Percentiles rank a stretch among this genome's conserved stretches.
phyloP scores from a whole-genome alignment of 1,140 invertebrate species.

The Phymorhynchus buccinoides region DNA sequence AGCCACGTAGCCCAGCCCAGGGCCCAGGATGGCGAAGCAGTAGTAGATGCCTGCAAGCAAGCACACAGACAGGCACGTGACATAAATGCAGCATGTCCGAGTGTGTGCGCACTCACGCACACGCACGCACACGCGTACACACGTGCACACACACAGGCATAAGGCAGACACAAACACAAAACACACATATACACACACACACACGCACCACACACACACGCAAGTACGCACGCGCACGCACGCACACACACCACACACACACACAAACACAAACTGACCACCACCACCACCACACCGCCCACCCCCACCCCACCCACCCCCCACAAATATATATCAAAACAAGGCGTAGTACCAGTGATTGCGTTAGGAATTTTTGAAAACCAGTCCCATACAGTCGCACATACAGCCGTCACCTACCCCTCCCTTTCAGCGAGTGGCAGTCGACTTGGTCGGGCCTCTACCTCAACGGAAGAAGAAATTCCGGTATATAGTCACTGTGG shows the following conservation, averaged over 20 bases:
- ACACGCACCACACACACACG: background rate
- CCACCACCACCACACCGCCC: too few species aligned
- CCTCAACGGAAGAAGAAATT: too few species aligned
- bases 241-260: background rate
- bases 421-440: too few species aligned
- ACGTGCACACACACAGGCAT: background rate
- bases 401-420: too few species aligned
- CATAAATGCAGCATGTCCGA: too few species aligned
- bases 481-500: too few species aligned
- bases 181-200: background rate
- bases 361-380: too few species aligned
- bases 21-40: conserved; percentile 93
- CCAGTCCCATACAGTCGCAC: too few species aligned
- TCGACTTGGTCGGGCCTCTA: too few species aligned
- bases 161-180: background rate
- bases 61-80: too few species aligned
- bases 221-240: background rate
- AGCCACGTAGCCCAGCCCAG: conserved; percentile 90
- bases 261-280: background rate
- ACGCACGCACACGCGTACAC: background rate
- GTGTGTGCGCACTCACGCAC: background rate
- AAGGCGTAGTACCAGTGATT: too few species aligned
- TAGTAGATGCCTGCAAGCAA: conserved; percentile 62
- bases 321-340: background rate
- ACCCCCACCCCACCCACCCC: background rate